phyloP scores from a whole-genome alignment of 2,113 vertebrate genomes.

The Podarcis raffonei region DNA sequence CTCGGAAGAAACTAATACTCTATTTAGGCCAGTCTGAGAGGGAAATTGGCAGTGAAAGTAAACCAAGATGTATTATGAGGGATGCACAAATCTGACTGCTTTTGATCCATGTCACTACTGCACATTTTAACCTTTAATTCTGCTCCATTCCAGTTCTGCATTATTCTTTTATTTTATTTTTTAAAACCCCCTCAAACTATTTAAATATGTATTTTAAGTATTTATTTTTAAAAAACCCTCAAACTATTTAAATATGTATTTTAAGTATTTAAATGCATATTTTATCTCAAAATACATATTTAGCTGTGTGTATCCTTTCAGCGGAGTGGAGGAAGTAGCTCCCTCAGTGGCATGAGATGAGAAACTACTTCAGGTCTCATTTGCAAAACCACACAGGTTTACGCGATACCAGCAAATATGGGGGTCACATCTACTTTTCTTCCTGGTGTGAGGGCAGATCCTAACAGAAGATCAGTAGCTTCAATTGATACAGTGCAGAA shows the following conservation, averaged over 20 bases:
- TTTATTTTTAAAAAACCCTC: too few relatives aligned
- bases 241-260: neutral
- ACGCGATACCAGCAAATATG: neutral
- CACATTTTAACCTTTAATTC: neutral
- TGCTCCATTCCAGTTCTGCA: neutral
- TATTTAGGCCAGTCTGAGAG: neutral
- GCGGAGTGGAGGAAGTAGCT: neutral
- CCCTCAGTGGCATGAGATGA: neutral
- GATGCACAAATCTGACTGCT: neutral
- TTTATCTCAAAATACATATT: neutral
- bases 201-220: neutral
- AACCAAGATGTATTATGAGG: neutral
- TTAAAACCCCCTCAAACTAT: too few relatives aligned
- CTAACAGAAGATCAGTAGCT: neutral
- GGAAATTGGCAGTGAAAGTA: neutral
- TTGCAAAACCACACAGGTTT: neutral
- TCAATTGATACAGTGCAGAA: neutral
- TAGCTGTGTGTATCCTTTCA: neutral
- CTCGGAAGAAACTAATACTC: neutral
- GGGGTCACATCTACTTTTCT: neutral
- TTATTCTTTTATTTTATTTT: neutral
- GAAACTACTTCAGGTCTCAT: neutral
- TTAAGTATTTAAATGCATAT: neutral
- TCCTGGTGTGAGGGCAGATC: neutral
- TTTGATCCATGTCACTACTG: neutral